These are phyloP conservation scores for Beroe forskalii DNA, from an alignment of 37 sponge, comb jelly and placozoan genomes.

Conservation along the genomic window DNA sequence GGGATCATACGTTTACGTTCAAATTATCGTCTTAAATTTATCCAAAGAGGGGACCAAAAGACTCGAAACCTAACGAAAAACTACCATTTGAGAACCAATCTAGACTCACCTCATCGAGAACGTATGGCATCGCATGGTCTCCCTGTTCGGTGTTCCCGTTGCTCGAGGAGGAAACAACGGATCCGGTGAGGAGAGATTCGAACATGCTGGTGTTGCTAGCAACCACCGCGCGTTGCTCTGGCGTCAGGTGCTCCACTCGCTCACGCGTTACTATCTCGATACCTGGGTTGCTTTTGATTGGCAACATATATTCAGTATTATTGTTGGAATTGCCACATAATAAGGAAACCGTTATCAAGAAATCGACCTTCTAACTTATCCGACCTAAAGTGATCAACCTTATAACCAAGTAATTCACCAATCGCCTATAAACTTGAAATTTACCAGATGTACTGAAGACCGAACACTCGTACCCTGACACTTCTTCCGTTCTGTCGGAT, in stretches of 20 bases:
- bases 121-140: not conserved
- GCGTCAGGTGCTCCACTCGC: constrained; percentile 89
- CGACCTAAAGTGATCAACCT: no score
- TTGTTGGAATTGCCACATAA: not conserved
- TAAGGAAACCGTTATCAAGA: no score
- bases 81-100: no score
- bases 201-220: constrained; percentile 49
- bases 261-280: constrained; percentile 85
- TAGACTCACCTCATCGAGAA: constrained; percentile 25
- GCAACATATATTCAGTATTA: constrained; percentile 71
- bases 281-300: no score
- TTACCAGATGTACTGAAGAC: constrained; percentile 31
- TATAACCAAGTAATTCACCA: no score
- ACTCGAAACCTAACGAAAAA: no score
- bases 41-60: no score
- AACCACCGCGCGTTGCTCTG: constrained; percentile 68
- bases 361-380: no score
- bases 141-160: not conserved
- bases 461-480: constrained; percentile 65
- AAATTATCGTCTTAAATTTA: no score
- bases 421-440: no score
- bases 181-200: constrained; percentile 4
- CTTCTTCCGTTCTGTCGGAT: constrained; percentile 75
- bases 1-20: no score
- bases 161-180: not conserved